These are phyloP conservation scores for Channa argus DNA, from an alignment of 2,113 vertebrate genomes.

Conservation along the genomic window DNA sequence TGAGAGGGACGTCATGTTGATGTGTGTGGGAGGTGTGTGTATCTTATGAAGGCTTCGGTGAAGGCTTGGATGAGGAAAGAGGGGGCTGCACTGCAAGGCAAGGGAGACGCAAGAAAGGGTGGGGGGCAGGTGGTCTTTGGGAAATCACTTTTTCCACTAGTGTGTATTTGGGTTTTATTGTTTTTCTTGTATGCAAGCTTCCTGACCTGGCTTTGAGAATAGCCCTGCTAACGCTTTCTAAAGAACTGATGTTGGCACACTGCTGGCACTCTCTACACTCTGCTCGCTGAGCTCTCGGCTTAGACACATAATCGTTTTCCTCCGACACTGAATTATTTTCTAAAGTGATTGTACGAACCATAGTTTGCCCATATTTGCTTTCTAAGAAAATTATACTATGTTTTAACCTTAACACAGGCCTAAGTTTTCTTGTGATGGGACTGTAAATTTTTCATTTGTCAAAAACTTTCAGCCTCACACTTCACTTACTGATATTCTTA, in stretches of 20 bases:
- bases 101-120: conserved; percentile 29
- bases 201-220: conserved; percentile 21
- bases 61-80: background rate
- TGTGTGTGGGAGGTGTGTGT: conserved; percentile 20
- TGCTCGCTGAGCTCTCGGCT: conserved; percentile 28
- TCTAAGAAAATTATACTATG: background rate
- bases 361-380: conserved; percentile 1
- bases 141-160: conserved; percentile 67
- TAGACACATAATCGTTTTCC: conserved; percentile 26
- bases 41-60: conserved; percentile 25
- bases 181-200: conserved; percentile 19
- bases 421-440: background rate
- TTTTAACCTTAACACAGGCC: background rate
- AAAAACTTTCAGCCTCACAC: background rate
- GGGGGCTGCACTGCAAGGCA: background rate
- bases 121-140: conserved; percentile 57
- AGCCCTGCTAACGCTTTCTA: conserved; percentile 27
- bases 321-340: conserved; percentile 31
- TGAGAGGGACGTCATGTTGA: no score
- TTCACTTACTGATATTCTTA: background rate
- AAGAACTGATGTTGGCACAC: conserved; percentile 24
- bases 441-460: conserved; percentile 1
- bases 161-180: conserved; percentile 10
- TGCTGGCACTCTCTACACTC: conserved; percentile 12
- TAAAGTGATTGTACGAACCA: conserved; percentile 26